Evolutionary conservation across 2,888 invertebrate species (phyloP).

Genomic region (Prostheceraeus crozeri): DNA sequence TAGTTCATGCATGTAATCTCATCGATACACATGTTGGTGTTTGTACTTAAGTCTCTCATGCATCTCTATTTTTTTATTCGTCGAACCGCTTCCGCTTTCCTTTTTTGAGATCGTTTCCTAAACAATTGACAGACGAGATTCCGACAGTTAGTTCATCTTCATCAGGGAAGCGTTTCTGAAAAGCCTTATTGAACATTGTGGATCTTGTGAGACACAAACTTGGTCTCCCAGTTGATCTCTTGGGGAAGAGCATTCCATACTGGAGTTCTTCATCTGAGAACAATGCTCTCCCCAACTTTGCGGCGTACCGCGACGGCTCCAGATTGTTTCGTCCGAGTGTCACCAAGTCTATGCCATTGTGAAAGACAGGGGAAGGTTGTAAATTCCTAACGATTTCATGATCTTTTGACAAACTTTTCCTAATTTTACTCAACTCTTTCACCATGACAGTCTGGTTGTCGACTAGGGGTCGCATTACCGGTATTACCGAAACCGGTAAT

Average conservation of each 20-base stretch:
- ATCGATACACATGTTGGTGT: too few species aligned
- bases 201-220: slow-evolving; percentile 7
- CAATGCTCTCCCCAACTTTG: background rate
- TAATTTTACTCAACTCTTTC: slow-evolving; percentile 15
- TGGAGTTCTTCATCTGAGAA: slow-evolving; percentile 17
- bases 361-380: slow-evolving; percentile 3
- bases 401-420: background rate
- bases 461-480: too few species aligned
- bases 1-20: too few species aligned
- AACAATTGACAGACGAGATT: slow-evolving; percentile 8
- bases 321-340: background rate
- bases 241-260: slow-evolving; percentile 14
- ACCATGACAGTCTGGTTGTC: background rate
- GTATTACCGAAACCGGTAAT: too few species aligned
- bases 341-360: background rate
- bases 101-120: slow-evolving; percentile 16
- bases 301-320: background rate
- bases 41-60: too few species aligned
- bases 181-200: background rate
- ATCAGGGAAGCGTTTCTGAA: background rate
- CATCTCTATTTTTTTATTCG: too few species aligned
- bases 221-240: slow-evolving; percentile 1
- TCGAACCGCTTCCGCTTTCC: too few species aligned
- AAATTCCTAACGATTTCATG: too few species aligned
- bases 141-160: too few species aligned